phyloP scores from a whole-genome alignment of 2,888 invertebrate genomes.

The Drepana falcataria region DNA sequence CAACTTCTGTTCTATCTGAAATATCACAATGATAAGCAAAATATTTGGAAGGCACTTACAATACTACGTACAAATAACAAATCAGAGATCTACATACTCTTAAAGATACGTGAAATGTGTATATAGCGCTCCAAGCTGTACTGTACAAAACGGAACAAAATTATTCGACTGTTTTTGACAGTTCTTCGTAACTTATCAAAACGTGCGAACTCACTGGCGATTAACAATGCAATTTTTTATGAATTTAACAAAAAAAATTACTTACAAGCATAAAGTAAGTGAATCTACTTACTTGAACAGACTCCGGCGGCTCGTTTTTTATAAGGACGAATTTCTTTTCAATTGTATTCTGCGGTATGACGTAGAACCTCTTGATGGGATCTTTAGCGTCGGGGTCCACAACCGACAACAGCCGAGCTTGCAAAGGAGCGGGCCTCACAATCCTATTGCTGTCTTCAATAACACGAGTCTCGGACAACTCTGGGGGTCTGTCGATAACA shows the following conservation, averaged over 20 bases:
- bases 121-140: too few species aligned
- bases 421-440: conserved; percentile 65
- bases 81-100: too few species aligned
- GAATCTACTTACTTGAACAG: conserved; percentile 59
- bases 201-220: too few species aligned
- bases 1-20: conserved; percentile 65
- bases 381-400: conserved; percentile 58
- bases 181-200: too few species aligned
- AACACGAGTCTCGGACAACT: conserved; percentile 54
- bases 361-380: conserved; percentile 56
- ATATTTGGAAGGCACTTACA: conserved; percentile 2
- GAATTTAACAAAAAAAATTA: too few species aligned
- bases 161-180: too few species aligned
- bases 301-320: conserved; percentile 78
- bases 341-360: conserved; percentile 60
- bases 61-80: background rate
- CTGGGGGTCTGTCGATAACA: conserved; percentile 46
- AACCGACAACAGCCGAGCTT: conserved; percentile 56
- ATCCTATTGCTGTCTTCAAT: conserved; percentile 60
- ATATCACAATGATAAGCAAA: conserved; percentile 8
- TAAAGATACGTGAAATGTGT: too few species aligned
- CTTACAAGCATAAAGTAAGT: too few species aligned
- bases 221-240: too few species aligned
- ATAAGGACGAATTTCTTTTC: conserved; percentile 83
- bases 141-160: too few species aligned